Percentiles rank a stretch among this genome's conserved stretches.
These are phyloP conservation scores for Patagioenas fasciata DNA, from an alignment of 2,113 vertebrate genomes.

Conservation along the genomic window DNA sequence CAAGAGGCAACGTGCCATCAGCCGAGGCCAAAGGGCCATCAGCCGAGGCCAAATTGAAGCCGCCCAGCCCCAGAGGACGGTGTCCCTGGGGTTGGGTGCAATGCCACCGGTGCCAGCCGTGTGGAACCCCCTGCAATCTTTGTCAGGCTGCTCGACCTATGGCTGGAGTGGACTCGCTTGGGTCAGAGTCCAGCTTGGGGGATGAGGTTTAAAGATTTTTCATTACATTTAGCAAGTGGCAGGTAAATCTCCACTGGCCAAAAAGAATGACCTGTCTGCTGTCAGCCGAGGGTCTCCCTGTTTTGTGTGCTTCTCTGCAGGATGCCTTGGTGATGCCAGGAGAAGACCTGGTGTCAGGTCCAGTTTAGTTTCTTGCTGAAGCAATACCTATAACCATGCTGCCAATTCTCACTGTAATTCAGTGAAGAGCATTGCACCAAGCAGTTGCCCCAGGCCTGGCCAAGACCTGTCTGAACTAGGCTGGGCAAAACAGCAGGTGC, in stretches of 20 bases:
- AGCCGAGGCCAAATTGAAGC: not conserved
- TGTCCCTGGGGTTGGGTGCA: not conserved
- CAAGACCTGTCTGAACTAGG: not conserved
- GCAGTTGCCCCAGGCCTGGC: not conserved
- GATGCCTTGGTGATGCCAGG: not conserved
- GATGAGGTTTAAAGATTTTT: not conserved
- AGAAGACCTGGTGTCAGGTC: not conserved
- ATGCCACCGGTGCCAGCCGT: rapidly evolving
- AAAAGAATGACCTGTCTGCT: not conserved
- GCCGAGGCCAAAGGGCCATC: not conserved
- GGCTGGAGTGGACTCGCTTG: rapidly evolving
- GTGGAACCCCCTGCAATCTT: rapidly evolving
- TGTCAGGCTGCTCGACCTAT: not conserved
- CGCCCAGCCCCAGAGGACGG: not conserved
- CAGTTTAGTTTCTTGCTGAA: not conserved
- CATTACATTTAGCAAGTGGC: not conserved
- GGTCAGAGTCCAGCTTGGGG: not conserved
- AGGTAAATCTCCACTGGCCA: not conserved
- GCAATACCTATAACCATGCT: rapidly evolving
- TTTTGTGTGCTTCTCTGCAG: not conserved
- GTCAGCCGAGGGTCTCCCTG: not conserved
- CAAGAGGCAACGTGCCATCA: not conserved
- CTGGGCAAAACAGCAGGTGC: not conserved
- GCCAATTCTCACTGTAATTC: not conserved
- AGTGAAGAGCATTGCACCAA: not conserved